Conservation (phyloP, 2,888 invertebrate genomes). For the Tillus elongatus region DNA sequence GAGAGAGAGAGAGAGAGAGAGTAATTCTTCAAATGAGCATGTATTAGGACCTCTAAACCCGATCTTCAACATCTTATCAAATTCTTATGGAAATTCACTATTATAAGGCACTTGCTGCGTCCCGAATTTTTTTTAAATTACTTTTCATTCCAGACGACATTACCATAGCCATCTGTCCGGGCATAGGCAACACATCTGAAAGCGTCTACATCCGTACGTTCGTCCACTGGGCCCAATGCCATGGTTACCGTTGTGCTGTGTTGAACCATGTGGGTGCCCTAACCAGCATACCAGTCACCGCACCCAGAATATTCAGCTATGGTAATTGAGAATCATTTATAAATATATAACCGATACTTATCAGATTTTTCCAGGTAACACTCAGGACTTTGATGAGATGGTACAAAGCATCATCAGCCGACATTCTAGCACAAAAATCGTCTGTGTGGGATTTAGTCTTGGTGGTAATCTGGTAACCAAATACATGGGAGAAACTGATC, state of each 20-base stretch:
- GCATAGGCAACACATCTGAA: constrained; percentile 91
- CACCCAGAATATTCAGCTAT: constrained; percentile 84
- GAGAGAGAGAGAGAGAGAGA: too few species aligned
- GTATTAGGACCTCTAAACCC: too few species aligned
- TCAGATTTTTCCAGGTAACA: constrained; percentile 79
- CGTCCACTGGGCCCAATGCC: constrained; percentile 83
- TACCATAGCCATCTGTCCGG: constrained; percentile 81
- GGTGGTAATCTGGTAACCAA: constrained; percentile 91
- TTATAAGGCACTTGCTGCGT: too few species aligned
- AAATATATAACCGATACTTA: too few species aligned
- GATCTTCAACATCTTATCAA: too few species aligned
- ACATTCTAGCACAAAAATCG: constrained; percentile 67
- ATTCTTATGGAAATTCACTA: too few species aligned
- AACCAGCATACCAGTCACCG: constrained; percentile 74
- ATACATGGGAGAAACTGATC: constrained; percentile 72
- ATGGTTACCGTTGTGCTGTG: constrained; percentile 86
- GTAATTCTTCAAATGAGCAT: too few species aligned
- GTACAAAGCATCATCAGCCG: constrained; percentile 61
- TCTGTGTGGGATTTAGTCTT: constrained; percentile 86
- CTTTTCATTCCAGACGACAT: constrained; percentile 58
- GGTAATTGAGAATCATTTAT: constrained; percentile 48
- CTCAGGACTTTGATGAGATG: constrained; percentile 82
- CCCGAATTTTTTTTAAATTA: neutral
- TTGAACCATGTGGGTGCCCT: constrained; percentile 91
- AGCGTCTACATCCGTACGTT: constrained; percentile 89